Evolutionary conservation across 2,888 invertebrate genomes (phyloP).

Genomic region (Abscondita cerata): DNA sequence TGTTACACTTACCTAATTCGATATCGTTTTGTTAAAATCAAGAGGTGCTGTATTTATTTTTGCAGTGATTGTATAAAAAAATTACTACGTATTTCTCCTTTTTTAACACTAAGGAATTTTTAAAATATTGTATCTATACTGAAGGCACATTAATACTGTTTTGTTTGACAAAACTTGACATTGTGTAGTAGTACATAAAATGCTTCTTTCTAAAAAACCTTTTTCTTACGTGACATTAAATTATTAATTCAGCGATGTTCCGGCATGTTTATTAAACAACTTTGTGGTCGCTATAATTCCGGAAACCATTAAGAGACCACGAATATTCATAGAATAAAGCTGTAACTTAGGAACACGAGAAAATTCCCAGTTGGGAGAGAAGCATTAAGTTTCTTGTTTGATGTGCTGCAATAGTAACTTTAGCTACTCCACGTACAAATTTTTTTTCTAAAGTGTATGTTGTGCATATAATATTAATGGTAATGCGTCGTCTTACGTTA

Average conservation of each 20-base stretch:
- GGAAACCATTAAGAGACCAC: slow-evolving; percentile 27
- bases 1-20: too few species aligned
- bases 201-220: too few species aligned
- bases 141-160: too few species aligned
- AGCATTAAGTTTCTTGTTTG: slow-evolving; percentile 17
- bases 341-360: neutral
- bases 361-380: slow-evolving; percentile 15
- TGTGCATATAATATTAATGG: neutral
- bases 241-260: slow-evolving; percentile 28
- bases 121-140: too few species aligned
- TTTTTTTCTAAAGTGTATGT: neutral
- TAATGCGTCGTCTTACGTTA: neutral
- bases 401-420: slow-evolving; percentile 11
- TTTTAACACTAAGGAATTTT: too few species aligned
- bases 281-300: slow-evolving; percentile 26
- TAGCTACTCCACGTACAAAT: neutral
- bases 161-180: too few species aligned
- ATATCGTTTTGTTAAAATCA: too few species aligned
- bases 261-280: slow-evolving; percentile 26
- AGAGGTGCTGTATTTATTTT: too few species aligned
- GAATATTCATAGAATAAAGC: slow-evolving; percentile 26
- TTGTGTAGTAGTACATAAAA: too few species aligned
- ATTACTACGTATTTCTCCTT: too few species aligned
- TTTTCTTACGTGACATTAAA: slow-evolving; percentile 12
- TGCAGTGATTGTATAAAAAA: too few species aligned